Evolutionary conservation across 2,797 vertebrate genomes (phyloP), one percentile per base, ranked within the genome.

Genomic region (Brachymystax lenok): DNA sequence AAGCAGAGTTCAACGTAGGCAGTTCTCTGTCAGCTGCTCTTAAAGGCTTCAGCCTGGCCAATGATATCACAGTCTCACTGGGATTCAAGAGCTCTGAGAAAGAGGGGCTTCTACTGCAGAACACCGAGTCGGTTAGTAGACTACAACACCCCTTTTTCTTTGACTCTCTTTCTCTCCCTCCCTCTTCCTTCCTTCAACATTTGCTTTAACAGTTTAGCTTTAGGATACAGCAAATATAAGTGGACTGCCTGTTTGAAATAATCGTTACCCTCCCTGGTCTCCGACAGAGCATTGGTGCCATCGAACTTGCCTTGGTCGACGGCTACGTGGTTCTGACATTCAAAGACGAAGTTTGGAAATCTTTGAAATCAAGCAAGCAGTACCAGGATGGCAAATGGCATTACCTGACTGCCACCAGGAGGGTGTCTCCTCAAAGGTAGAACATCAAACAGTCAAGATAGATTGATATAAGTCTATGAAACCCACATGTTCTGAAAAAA

Each of bases 331-430:
- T 77, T 33, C 83, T 96, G 73, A 88, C 35, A 46, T 85, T 94
- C 52, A 84, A 83, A 74, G 72, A 87, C 73, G 81, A 75, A 21
- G 80, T 88, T 24, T 92, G 92, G 73, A 92, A 84, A 80, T 95
- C 98, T 21, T 92, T 92, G 73, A 92, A 84, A 81, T 95, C 98
- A 63, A 88, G 79, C 16, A 92, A 92, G 75, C 93, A 91, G 0
- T 99, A 97, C 7, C 81, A 91, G 28, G 96, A 98, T 79, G 96
- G 95, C 24, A 80, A 91, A 64, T 93, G 96, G 91, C 98, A 99
- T 87, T 96, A 98, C 33, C 85, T 99, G 80, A 96, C 95, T 56
- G 84, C 93, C 30, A 91, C 80, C 56, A 95, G 75, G 24, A 83
- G 19, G 68, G 67, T 12, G 10, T 21, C 59, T 24, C 24, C 1